Conservation (phyloP, 2,888 invertebrate genomes). For the Synergus japonicus region DNA sequence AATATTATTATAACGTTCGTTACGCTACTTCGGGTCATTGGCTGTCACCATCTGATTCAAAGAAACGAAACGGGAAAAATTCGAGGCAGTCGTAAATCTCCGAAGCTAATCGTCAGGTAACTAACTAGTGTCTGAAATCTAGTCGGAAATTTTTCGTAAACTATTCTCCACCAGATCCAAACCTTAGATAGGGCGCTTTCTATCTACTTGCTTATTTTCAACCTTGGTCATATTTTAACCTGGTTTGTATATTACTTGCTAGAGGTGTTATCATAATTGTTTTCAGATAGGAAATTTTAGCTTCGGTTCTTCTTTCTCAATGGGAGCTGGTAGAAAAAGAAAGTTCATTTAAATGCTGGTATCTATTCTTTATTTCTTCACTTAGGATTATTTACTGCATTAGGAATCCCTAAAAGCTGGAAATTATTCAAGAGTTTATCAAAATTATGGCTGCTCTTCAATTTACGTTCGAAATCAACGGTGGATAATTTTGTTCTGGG, state of each 20-base stretch:
- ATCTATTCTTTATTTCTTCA: constrained; percentile 35
- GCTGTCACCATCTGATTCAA: constrained; percentile 30
- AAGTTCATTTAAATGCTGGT: constrained; percentile 1
- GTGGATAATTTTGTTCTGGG: background rate
- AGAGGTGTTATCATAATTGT: constrained; percentile 35
- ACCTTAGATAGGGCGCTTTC: constrained; percentile 11
- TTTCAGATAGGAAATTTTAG: constrained; percentile 5
- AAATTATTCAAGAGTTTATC: background rate
- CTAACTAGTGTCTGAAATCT: constrained; percentile 18
- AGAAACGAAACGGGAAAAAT: constrained; percentile 39
- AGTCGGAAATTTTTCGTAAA: constrained; percentile 19
- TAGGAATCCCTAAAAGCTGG: background rate
- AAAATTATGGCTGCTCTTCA: background rate
- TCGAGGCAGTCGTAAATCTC: constrained; percentile 28
- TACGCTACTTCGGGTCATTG: constrained; percentile 35
- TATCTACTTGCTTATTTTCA: constrained; percentile 8
- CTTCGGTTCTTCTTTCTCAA: background rate
- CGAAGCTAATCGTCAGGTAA: constrained; percentile 18
- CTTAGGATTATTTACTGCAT: constrained; percentile 11
- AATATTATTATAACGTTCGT: constrained; percentile 31
- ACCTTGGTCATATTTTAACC: constrained; percentile 19
- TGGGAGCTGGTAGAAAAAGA: background rate
- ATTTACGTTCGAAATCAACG: background rate
- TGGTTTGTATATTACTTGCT: background rate
- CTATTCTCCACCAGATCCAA: constrained; percentile 3